Conservation (phyloP, 2,888 invertebrate genomes). For the Brachylomia viminalis region DNA sequence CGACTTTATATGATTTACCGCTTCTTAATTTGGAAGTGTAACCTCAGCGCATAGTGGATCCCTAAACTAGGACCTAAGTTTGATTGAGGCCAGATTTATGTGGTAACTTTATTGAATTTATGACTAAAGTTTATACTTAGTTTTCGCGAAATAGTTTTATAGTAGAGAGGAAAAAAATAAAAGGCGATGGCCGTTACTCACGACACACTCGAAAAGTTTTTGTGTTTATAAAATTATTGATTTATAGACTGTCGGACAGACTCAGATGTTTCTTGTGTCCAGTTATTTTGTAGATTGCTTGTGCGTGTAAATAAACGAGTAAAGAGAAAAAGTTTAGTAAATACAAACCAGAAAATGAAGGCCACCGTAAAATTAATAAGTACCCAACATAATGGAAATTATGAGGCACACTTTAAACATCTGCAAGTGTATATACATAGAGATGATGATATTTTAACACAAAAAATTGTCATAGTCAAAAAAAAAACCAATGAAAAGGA, state of each 20-base stretch:
- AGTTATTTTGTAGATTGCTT: background rate
- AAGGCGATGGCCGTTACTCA: slow-evolving; percentile 44
- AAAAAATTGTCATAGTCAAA: background rate
- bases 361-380: background rate
- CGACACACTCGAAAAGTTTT: slow-evolving; percentile 42
- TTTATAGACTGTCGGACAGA: slow-evolving; percentile 38
- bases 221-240: slow-evolving; percentile 47
- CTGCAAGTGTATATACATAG: background rate
- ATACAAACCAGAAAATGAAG: background rate
- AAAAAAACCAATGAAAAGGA: background rate
- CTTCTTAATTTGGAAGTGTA: slow-evolving; percentile 55
- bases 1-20: slow-evolving; percentile 44
- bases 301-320: background rate
- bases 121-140: slow-evolving; percentile 56
- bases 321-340: background rate
- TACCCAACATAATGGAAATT: background rate
- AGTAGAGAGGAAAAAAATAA: slow-evolving; percentile 43
- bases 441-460: background rate
- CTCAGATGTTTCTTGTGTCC: background rate
- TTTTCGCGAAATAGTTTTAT: slow-evolving; percentile 45
- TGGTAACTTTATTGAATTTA: slow-evolving; percentile 60
- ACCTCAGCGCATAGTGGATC: slow-evolving; percentile 49
- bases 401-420: background rate
- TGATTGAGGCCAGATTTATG: slow-evolving; percentile 67
- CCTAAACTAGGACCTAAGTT: slow-evolving; percentile 59